phyloP scores from a whole-genome alignment of 1,140 invertebrate species.

The Drosophila pseudoobscura region DNA sequence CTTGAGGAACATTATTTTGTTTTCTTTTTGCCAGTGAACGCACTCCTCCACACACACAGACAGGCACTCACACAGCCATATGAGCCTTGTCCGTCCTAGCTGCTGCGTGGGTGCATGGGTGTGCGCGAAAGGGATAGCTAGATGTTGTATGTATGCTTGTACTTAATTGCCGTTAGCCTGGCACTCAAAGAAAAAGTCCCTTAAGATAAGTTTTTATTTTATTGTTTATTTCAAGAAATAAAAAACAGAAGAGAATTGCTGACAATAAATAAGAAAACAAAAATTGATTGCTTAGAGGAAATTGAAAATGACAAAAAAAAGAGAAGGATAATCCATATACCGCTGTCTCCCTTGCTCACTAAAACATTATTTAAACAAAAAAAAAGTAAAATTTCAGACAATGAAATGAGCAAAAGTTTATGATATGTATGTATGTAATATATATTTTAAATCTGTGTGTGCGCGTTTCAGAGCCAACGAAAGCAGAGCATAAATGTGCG shows the following conservation, averaged over 20 bases:
- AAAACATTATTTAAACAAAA: constrained; percentile 13
- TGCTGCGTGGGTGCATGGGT: constrained; percentile 17
- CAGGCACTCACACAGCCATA: constrained; percentile 23
- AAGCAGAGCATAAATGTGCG: background rate
- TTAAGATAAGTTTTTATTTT: constrained; percentile 4
- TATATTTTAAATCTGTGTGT: constrained; percentile 10
- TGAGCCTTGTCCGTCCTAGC: constrained; percentile 56
- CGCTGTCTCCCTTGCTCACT: constrained; percentile 22
- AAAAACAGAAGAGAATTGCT: constrained; percentile 62
- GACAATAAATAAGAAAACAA: constrained; percentile 60
- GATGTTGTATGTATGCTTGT: constrained; percentile 7
- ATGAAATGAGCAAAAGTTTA: constrained; percentile 15
- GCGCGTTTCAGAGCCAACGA: constrained; percentile 12
- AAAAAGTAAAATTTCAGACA: constrained; percentile 5
- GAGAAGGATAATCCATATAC: constrained; percentile 1
- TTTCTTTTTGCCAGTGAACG: constrained; percentile 13
- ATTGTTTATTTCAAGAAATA: constrained; percentile 21
- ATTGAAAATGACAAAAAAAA: constrained; percentile 9
- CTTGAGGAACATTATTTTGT: background rate
- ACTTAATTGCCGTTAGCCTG: constrained; percentile 55
- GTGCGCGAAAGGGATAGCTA: constrained; percentile 19
- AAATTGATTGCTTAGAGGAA: constrained; percentile 10
- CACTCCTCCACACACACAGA: constrained; percentile 6
- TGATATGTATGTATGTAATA: background rate
- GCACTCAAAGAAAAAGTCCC: constrained; percentile 17